Percentiles rank a stretch among this genome's conserved stretches.
These are phyloP conservation scores for Catocala nupta DNA, from an alignment of 2,888 invertebrate genomes.

Conservation along the genomic window DNA sequence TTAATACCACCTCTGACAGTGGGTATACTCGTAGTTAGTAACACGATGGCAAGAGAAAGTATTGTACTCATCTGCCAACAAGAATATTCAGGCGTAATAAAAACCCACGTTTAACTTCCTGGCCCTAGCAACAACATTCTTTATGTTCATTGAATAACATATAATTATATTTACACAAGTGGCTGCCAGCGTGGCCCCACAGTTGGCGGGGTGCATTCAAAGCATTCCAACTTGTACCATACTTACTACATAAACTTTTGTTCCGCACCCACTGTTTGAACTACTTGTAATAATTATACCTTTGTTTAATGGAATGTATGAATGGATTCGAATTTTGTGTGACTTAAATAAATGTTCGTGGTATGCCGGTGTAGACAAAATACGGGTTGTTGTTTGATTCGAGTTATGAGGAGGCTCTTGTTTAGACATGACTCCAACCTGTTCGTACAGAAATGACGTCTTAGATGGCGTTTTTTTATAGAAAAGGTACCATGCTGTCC, in stretches of 20 bases:
- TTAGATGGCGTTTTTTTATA: too few species aligned
- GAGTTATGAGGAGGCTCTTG: too few species aligned
- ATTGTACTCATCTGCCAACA: too few species aligned
- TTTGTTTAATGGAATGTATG: slow-evolving; percentile 52
- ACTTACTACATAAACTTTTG: slow-evolving; percentile 23
- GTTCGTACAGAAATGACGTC: too few species aligned
- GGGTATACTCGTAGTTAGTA: too few species aligned
- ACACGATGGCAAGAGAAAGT: too few species aligned
- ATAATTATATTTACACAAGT: slow-evolving; percentile 69
- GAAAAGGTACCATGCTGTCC: too few species aligned
- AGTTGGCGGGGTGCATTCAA: slow-evolving; percentile 52
- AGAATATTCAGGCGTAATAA: too few species aligned
- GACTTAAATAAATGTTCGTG: slow-evolving; percentile 19
- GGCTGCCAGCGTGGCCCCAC: slow-evolving; percentile 46
- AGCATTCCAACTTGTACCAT: slow-evolving; percentile 57
- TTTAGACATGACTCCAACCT: too few species aligned
- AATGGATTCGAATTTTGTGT: slow-evolving; percentile 38
- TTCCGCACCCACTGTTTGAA: slow-evolving; percentile 41
- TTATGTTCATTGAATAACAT: slow-evolving; percentile 53
- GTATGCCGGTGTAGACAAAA: not conserved
- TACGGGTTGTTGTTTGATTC: not conserved
- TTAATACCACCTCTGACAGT: too few species aligned
- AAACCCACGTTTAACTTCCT: too few species aligned
- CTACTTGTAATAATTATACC: slow-evolving; percentile 48
- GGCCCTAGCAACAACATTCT: slow-evolving; percentile 8